Evolutionary conservation across 2,888 invertebrate species (phyloP).

Genomic region (Micropterix aruncella): DNA sequence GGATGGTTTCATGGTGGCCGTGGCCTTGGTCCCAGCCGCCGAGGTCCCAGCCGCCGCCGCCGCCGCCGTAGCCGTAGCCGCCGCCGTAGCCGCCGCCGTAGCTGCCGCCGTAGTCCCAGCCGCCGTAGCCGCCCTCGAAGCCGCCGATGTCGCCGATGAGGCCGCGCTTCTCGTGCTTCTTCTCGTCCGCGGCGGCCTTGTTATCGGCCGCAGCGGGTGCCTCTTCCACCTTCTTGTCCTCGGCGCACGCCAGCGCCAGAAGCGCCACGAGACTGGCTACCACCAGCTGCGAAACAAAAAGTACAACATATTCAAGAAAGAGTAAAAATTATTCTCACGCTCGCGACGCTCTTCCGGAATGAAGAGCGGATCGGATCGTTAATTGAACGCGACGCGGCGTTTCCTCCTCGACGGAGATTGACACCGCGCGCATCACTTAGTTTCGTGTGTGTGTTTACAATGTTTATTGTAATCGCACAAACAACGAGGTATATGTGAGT

Average conservation of each 20-base stretch:
- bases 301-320: slow-evolving; percentile 3
- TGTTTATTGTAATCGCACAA: no score
- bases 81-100: slow-evolving; percentile 13
- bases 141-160: slow-evolving; percentile 42
- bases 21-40: slow-evolving; percentile 22
- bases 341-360: not conserved
- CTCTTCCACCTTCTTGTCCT: slow-evolving; percentile 42
- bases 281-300: slow-evolving; percentile 31
- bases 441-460: no score
- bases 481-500: no score
- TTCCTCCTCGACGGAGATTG: no score
- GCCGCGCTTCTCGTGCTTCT: slow-evolving; percentile 65
- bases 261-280: slow-evolving; percentile 49
- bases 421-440: no score
- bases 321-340: not conserved
- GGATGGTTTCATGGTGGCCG: slow-evolving; percentile 36
- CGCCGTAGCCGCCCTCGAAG: slow-evolving; percentile 20
- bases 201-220: slow-evolving; percentile 41
- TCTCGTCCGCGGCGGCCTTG: slow-evolving; percentile 40
- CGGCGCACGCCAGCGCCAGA: slow-evolving; percentile 41
- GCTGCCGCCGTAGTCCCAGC: slow-evolving; percentile 17
- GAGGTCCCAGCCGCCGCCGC: slow-evolving; percentile 20
- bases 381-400: not conserved
- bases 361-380: not conserved
- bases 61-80: slow-evolving; percentile 16